These are phyloP conservation scores for Rhadina sibilatrix DNA, from an alignment of 2,113 vertebrate genomes.

Conservation along the genomic window DNA sequence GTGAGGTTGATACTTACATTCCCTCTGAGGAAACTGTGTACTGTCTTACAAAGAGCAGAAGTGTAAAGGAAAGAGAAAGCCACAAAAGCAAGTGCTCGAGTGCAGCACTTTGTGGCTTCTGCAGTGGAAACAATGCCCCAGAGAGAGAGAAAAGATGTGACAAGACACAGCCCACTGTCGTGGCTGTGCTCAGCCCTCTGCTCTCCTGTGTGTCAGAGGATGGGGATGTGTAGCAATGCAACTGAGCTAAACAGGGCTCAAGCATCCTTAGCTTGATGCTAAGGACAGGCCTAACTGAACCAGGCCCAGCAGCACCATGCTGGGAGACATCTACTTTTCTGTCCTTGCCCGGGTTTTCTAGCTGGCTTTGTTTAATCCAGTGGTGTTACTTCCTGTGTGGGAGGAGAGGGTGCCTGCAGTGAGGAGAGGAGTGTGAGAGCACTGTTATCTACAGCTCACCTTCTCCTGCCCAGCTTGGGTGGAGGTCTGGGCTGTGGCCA, in stretches of 20 bases:
- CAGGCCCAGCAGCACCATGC: not conserved
- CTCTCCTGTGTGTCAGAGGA: not conserved
- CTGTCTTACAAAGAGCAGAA: not conserved
- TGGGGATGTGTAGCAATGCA: not conserved
- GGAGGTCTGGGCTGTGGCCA: not conserved
- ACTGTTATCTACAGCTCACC: fast-evolving
- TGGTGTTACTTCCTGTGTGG: not conserved
- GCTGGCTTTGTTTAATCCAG: not conserved
- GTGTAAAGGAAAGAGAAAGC: not conserved
- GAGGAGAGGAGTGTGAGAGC: not conserved
- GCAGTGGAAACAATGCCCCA: not conserved
- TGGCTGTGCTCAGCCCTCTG: not conserved
- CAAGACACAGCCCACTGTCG: not conserved
- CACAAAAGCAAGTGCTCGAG: not conserved
- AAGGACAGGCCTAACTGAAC: not conserved
- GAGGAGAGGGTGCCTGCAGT: not conserved
- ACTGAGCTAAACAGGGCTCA: not conserved
- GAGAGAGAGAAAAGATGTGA: not conserved
- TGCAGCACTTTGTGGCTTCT: not conserved
- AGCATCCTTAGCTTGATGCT: not conserved
- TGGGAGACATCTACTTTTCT: not conserved
- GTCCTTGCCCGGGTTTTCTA: not conserved
- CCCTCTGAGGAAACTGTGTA: not conserved
- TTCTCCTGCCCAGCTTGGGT: not conserved
- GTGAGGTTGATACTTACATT: not conserved